These are phyloP conservation scores for Fregata magnificens DNA, from an alignment of 2,113 vertebrate genomes.

Conservation along the genomic window DNA sequence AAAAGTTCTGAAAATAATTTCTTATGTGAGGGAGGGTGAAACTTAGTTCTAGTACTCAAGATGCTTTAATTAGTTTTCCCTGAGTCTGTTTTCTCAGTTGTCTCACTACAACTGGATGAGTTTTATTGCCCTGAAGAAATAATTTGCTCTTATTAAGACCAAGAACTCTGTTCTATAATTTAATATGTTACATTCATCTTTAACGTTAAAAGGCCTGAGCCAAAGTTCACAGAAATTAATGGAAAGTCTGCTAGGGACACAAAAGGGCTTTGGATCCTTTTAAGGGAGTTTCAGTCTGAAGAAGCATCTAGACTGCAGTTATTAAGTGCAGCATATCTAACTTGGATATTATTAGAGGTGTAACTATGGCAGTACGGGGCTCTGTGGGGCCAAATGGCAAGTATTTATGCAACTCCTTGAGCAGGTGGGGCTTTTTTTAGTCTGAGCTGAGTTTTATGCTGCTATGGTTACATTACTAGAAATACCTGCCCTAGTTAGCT, in stretches of 20 bases:
- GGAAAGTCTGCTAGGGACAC: neutral
- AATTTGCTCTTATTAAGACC: conserved; percentile 51
- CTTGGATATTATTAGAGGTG: neutral
- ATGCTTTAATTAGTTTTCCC: conserved; percentile 41
- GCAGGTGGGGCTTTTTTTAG: conserved; percentile 14
- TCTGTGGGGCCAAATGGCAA: neutral
- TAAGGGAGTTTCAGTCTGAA: neutral
- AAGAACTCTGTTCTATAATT: conserved; percentile 30
- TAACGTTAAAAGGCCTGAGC: neutral
- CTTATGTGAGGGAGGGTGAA: neutral
- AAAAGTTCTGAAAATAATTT: conserved; percentile 45
- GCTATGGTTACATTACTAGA: conserved; percentile 32
- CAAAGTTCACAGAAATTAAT: conserved; percentile 39
- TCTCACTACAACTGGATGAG: neutral
- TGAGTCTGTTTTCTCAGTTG: conserved; percentile 35
- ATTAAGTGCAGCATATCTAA: neutral
- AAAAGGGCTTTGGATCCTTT: neutral
- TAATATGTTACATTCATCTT: conserved; percentile 31
- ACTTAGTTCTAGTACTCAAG: neutral
- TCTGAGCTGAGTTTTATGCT: neutral
- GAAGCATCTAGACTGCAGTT: neutral
- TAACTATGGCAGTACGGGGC: neutral
- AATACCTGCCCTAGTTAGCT: conserved; percentile 42
- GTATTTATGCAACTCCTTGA: neutral
- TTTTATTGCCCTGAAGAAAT: conserved; percentile 47